These are phyloP conservation scores for Oncorhynchus tshawytscha DNA, from an alignment of 2,113 vertebrate species.

Conservation along the genomic window DNA sequence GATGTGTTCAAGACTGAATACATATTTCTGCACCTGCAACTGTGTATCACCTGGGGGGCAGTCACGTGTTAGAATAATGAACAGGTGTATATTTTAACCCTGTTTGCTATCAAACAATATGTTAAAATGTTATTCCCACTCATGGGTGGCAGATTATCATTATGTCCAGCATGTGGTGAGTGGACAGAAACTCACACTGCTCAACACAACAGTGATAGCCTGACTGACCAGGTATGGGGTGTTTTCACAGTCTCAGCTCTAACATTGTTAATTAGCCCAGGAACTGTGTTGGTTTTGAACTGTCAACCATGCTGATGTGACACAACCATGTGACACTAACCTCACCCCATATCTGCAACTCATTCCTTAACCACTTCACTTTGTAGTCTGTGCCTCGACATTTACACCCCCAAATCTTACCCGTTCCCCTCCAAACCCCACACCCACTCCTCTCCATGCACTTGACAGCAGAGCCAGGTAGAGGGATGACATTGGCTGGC, in stretches of 20 bases:
- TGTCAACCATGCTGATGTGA: neutral
- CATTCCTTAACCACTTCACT: neutral
- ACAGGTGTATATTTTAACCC: constrained; percentile 72
- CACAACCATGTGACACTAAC: neutral
- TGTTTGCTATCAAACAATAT: constrained; percentile 71
- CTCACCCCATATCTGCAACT: neutral
- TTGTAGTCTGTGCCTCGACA: neutral
- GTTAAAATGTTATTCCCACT: constrained; percentile 72
- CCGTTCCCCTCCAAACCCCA: constrained; percentile 31
- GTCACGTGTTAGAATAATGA: constrained; percentile 64
- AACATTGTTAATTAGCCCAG: neutral
- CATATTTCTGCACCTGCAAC: no score
- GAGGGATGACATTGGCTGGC: constrained; percentile 51
- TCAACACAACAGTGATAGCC: constrained; percentile 52
- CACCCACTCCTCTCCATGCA: constrained; percentile 19
- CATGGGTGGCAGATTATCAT: constrained; percentile 60
- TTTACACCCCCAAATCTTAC: neutral
- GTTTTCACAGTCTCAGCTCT: constrained; percentile 21
- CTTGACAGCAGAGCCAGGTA: constrained; percentile 54
- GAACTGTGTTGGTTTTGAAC: constrained; percentile 20
- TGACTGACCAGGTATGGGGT: constrained; percentile 36
- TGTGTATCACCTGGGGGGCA: no score
- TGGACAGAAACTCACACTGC: constrained; percentile 59
- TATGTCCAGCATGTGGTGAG: constrained; percentile 67
- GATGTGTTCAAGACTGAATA: neutral